A percentile compares a stretch with the other conserved stretches of the same genome.
These are phyloP conservation scores for Pseudorhombus dupliciocellatus DNA, from an alignment of 2,113 vertebrate genomes.

Conservation along the genomic window DNA sequence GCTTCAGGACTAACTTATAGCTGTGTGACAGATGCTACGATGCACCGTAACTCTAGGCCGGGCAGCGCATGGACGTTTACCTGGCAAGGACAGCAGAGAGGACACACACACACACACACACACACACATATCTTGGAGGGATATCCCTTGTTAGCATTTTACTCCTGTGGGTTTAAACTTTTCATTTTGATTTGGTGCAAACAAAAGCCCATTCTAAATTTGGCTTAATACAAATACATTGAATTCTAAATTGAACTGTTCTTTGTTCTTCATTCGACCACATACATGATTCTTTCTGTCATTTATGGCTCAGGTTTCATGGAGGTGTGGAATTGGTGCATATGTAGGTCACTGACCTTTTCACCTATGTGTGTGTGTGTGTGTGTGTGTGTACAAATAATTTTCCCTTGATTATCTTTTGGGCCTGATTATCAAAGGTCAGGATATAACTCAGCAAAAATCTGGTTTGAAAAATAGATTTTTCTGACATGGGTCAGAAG, in stretches of 20 bases:
- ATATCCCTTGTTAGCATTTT: slow-evolving; percentile 5
- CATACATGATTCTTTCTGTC: slow-evolving; percentile 1
- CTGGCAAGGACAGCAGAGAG: slow-evolving; percentile 21
- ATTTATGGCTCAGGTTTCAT: slow-evolving; percentile 10
- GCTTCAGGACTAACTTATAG: slow-evolving; percentile 12
- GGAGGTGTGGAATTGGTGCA: neutral
- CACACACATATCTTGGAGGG: neutral
- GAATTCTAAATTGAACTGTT: neutral
- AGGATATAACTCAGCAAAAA: too few relatives aligned
- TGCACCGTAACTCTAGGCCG: slow-evolving; percentile 28
- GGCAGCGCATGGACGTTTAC: slow-evolving; percentile 12
- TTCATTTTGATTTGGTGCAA: neutral
- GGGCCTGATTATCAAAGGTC: too few relatives aligned
- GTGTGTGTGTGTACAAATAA: too few relatives aligned
- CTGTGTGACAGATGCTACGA: slow-evolving; percentile 30
- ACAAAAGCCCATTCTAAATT: neutral
- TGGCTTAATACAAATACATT: neutral
- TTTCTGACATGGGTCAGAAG: too few relatives aligned
- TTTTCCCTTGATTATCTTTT: too few relatives aligned
- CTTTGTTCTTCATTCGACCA: neutral
- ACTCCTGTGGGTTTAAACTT: neutral
- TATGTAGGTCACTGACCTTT: slow-evolving; percentile 16
- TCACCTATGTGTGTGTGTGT: neutral
- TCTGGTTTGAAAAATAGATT: too few relatives aligned
- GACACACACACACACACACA: slow-evolving; percentile 2